Conservation (phyloP, 1,140 invertebrate species). For the Meloidogyne chitwoodi region DNA sequence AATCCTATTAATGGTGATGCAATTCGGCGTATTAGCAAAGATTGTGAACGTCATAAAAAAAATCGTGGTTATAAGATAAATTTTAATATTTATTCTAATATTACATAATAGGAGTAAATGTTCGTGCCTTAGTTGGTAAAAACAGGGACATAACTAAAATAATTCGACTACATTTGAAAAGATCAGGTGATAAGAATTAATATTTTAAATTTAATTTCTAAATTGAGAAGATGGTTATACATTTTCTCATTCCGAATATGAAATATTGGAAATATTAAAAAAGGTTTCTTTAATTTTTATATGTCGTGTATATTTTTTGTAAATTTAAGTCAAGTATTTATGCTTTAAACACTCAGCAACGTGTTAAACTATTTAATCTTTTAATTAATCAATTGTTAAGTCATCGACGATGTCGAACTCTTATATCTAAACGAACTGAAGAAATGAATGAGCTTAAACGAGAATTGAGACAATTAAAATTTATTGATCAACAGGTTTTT, state of each 20-base stretch:
- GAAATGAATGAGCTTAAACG: slow-evolving; percentile 20
- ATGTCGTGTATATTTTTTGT: neutral
- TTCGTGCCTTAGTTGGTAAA: slow-evolving; percentile 15
- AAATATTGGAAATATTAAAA: slow-evolving; percentile 23
- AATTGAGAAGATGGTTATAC: slow-evolving; percentile 30
- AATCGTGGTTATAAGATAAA: neutral
- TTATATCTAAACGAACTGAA: slow-evolving; percentile 25
- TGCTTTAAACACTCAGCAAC: slow-evolving; percentile 16
- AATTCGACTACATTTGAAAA: slow-evolving; percentile 18
- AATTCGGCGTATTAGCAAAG: slow-evolving; percentile 19
- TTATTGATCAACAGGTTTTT: slow-evolving; percentile 9
- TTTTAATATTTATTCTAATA: neutral
- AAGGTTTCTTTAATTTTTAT: slow-evolving; percentile 4
- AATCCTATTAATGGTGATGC: slow-evolving; percentile 24
- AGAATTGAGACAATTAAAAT: slow-evolving; percentile 6
- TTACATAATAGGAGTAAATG: slow-evolving; percentile 7
- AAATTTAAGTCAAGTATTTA: slow-evolving; percentile 30
- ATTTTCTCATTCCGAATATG: slow-evolving; percentile 18
- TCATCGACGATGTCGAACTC: slow-evolving; percentile 15
- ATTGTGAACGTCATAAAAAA: slow-evolving; percentile 4
- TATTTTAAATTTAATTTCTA: neutral
- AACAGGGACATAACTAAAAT: slow-evolving; percentile 25
- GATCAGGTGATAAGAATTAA: neutral
- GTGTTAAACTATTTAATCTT: slow-evolving; percentile 16
- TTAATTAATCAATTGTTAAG: slow-evolving; percentile 30